phyloP scores from a whole-genome alignment of 2,888 invertebrate species.

The Hyalella azteca region DNA sequence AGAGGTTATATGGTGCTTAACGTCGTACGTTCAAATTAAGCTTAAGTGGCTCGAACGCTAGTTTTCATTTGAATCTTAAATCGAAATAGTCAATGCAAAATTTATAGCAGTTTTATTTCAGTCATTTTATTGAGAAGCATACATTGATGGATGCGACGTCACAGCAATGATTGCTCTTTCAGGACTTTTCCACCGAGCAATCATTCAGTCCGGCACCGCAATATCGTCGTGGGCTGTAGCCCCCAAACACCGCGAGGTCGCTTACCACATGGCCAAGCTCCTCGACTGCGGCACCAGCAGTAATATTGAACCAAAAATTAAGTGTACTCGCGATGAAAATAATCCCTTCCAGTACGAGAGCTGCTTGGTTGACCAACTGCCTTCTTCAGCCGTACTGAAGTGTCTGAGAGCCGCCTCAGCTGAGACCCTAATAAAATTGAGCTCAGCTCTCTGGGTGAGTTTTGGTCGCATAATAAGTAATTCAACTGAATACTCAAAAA shows the following conservation, averaged over 20 bases:
- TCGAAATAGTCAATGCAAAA: too few relatives aligned
- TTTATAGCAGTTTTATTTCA: too few relatives aligned
- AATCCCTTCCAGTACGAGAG: not conserved
- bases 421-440: not conserved
- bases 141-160: too few relatives aligned
- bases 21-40: too few relatives aligned
- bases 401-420: not conserved
- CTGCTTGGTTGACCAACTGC: conserved; percentile 10
- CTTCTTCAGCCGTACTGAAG: not conserved
- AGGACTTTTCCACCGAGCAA: conserved; percentile 44
- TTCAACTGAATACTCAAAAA: too few relatives aligned
- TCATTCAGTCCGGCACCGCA: conserved; percentile 42
- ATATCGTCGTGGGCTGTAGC: conserved; percentile 10
- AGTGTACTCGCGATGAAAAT: not conserved
- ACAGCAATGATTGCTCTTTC: not conserved
- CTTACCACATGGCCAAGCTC: conserved; percentile 26
- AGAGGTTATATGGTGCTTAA: too few relatives aligned
- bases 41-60: too few relatives aligned
- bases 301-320: not conserved
- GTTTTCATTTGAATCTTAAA: too few relatives aligned
- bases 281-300: conserved; percentile 22
- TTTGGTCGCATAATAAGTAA: too few relatives aligned
- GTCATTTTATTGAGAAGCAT: too few relatives aligned
- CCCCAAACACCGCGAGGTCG: not conserved
- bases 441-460: not conserved